These are phyloP conservation scores for Metellina segmentata DNA, from an alignment of 2,888 invertebrate genomes.

Conservation along the genomic window DNA sequence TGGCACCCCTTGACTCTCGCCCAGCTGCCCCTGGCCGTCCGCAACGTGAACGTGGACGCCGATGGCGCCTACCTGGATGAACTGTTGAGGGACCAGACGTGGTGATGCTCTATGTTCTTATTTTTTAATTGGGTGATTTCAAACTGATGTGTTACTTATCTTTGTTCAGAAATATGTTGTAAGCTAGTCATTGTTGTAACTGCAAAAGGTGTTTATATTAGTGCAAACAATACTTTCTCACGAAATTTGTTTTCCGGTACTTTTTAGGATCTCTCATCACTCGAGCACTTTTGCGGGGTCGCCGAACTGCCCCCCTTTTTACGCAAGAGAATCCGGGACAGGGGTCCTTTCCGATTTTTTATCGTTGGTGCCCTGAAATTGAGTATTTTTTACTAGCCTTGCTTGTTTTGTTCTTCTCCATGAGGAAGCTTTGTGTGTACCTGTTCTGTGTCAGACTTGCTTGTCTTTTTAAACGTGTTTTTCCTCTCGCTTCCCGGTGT, in stretches of 20 bases:
- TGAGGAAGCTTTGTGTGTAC: neutral
- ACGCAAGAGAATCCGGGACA: no score
- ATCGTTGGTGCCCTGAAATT: constrained; percentile 24
- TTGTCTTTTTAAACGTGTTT: neutral
- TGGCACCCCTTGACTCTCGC: constrained; percentile 62
- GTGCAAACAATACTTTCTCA: constrained; percentile 47
- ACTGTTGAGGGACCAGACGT: constrained; percentile 63
- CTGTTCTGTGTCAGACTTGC: neutral
- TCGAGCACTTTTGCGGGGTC: neutral
- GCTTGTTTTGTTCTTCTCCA: constrained; percentile 10
- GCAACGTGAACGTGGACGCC: constrained; percentile 54
- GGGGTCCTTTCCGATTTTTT: neutral
- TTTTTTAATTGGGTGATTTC: constrained; percentile 19
- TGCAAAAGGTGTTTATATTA: constrained; percentile 67
- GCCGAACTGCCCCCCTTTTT: neutral
- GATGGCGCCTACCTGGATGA: constrained; percentile 67
- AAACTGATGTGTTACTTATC: constrained; percentile 30
- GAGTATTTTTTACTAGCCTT: constrained; percentile 11
- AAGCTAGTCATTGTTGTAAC: constrained; percentile 73
- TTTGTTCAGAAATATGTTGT: constrained; percentile 41
- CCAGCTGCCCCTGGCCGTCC: constrained; percentile 71
- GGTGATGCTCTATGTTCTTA: constrained; percentile 43
- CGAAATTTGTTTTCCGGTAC: neutral
- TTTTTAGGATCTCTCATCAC: constrained; percentile 31
- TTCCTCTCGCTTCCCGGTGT: neutral